Evolutionary conservation across 1,140 invertebrate genomes (phyloP).

Genomic region (Pemphigus obesinymphae): DNA sequence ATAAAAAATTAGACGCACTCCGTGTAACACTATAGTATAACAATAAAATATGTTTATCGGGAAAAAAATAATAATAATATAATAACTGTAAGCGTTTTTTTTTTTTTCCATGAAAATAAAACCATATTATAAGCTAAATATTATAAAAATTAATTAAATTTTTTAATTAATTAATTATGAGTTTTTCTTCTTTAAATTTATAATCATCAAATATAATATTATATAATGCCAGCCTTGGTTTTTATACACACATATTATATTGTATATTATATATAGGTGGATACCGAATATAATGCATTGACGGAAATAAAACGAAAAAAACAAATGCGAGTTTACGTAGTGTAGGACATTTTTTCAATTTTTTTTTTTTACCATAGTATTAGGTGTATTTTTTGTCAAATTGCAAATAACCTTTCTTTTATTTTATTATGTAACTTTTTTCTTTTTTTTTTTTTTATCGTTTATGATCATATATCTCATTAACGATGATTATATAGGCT

Average conservation of each 20-base stretch:
- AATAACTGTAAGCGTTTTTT: background rate
- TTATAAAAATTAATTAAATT: background rate
- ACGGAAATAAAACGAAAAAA: background rate
- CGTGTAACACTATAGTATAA: background rate
- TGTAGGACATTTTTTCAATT: too few relatives aligned
- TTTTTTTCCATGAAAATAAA: background rate
- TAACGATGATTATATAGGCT: background rate
- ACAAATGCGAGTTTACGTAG: too few relatives aligned
- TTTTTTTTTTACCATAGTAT: too few relatives aligned
- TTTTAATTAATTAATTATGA: background rate
- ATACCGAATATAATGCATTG: background rate
- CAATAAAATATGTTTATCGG: background rate
- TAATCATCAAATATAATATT: background rate
- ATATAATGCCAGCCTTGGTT: background rate
- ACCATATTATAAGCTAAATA: background rate
- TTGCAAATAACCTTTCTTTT: background rate
- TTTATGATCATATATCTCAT: conserved; percentile 10
- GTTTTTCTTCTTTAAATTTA: background rate
- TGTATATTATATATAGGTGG: too few relatives aligned
- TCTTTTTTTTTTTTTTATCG: background rate
- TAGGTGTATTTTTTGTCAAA: conserved; percentile 3
- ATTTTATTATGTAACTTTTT: background rate
- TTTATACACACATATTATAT: too few relatives aligned
- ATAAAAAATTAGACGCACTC: background rate
- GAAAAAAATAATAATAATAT: background rate